Evolutionary conservation across 2,888 invertebrate species (phyloP).

Genomic region (Habrosyne pyritoides): DNA sequence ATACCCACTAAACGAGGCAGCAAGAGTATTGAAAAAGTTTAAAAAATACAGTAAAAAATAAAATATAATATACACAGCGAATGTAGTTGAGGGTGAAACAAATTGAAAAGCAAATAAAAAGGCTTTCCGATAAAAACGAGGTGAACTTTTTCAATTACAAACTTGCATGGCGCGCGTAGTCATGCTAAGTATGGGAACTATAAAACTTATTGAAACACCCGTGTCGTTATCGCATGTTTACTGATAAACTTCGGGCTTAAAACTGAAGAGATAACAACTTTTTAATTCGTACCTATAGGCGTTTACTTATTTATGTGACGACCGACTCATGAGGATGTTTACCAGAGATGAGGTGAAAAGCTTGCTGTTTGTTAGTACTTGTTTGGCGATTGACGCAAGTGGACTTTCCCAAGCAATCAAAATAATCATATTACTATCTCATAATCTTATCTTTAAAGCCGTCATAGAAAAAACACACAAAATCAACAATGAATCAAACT

Average conservation of each 20-base stretch:
- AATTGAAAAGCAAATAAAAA: conserved; percentile 56
- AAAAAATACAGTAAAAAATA: neutral
- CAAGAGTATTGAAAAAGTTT: conserved; percentile 8
- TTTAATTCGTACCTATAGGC: neutral
- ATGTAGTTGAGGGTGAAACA: conserved; percentile 41
- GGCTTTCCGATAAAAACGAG: conserved; percentile 49
- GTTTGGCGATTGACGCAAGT: neutral
- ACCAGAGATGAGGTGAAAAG: too few species aligned
- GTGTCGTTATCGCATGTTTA: conserved; percentile 13
- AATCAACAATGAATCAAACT: too few species aligned
- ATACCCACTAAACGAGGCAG: conserved; percentile 11
- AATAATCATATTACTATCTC: too few species aligned
- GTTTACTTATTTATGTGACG: neutral
- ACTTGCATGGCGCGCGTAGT: conserved; percentile 70
- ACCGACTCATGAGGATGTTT: neutral
- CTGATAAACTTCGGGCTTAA: neutral
- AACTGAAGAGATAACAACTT: neutral
- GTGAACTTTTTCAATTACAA: conserved; percentile 81
- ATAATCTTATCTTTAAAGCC: too few species aligned
- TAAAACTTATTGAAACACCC: conserved; percentile 20
- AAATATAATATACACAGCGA: conserved; percentile 28
- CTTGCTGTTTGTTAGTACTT: too few species aligned
- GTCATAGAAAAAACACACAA: too few species aligned
- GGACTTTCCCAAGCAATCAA: neutral
- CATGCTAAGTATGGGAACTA: conserved; percentile 57